Conservation (phyloP, 2,797 vertebrate genomes). For the Manis javanica region DNA sequence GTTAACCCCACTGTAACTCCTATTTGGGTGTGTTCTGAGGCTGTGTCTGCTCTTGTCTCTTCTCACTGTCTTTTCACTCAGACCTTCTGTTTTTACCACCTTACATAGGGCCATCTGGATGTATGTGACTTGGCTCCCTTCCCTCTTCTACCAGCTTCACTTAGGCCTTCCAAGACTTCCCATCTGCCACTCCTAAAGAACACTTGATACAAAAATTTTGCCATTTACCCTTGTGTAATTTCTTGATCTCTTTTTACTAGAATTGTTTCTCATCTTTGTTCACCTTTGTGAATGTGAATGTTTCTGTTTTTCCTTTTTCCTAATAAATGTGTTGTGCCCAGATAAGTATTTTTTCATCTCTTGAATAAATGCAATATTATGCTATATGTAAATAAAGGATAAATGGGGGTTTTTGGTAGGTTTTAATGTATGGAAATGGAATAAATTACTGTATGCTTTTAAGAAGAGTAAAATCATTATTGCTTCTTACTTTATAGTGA, state of each 20-base stretch:
- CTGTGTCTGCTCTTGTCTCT: neutral
- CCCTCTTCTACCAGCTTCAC: neutral
- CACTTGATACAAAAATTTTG: neutral
- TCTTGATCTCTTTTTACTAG: neutral
- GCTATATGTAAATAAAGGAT: neutral
- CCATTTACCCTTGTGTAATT: neutral
- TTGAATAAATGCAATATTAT: neutral
- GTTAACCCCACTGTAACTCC: neutral
- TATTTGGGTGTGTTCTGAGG: neutral
- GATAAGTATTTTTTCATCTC: neutral
- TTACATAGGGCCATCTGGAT: neutral
- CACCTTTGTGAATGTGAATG: neutral
- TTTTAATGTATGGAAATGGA: slow-evolving; percentile 43
- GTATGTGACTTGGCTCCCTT: neutral
- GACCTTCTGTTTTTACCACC: neutral
- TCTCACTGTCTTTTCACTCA: neutral
- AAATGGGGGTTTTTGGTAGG: neutral
- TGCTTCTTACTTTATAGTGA: neutral
- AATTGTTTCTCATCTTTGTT: neutral
- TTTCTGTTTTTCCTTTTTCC: neutral
- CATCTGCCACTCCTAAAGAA: neutral
- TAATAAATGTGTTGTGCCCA: neutral
- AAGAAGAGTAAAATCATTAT: slow-evolving; percentile 1
- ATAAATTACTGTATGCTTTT: slow-evolving; percentile 5
- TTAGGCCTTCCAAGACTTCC: neutral